phyloP scores from a whole-genome alignment of 2,113 vertebrate genomes.

The Poecile atricapillus region DNA sequence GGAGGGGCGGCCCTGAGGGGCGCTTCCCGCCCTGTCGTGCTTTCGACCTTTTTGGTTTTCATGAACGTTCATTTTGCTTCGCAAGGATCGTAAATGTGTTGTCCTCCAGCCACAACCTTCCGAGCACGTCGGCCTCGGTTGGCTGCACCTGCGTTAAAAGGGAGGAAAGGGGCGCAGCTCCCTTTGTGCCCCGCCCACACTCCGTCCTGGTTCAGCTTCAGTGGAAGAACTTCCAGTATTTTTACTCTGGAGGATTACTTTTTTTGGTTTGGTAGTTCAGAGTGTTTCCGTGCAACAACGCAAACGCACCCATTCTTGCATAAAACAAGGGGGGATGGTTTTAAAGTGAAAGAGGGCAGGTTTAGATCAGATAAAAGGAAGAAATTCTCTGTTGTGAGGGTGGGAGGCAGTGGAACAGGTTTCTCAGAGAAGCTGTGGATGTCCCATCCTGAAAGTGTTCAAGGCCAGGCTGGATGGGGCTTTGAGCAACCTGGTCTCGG shows the following conservation, averaged over 20 bases:
- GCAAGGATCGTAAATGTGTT: too few species aligned
- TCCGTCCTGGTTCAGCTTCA: not conserved
- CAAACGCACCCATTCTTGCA: not conserved
- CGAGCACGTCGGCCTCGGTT: too few species aligned
- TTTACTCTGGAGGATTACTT: not conserved
- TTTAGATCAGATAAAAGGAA: not conserved
- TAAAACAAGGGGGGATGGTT: not conserved
- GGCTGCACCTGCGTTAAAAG: not conserved
- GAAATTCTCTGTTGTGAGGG: not conserved
- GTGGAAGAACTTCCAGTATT: not conserved
- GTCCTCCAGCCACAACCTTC: too few species aligned
- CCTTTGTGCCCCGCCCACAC: too few species aligned
- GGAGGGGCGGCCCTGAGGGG: accelerated
- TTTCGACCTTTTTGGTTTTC: accelerated
- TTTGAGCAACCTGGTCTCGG: not conserved
- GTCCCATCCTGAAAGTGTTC: not conserved
- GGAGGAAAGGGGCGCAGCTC: too few species aligned
- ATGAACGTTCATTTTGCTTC: not conserved
- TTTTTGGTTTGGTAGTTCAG: not conserved
- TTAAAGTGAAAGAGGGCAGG: not conserved
- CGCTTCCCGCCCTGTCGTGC: accelerated
- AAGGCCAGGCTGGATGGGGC: not conserved
- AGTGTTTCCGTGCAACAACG: not conserved
- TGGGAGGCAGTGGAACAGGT: not conserved
- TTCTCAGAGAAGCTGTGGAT: not conserved